Evolutionary conservation across 2,888 invertebrate genomes (phyloP), one percentile per base, ranked within the genome.

Genomic region (Sarcophaga variegata): DNA sequence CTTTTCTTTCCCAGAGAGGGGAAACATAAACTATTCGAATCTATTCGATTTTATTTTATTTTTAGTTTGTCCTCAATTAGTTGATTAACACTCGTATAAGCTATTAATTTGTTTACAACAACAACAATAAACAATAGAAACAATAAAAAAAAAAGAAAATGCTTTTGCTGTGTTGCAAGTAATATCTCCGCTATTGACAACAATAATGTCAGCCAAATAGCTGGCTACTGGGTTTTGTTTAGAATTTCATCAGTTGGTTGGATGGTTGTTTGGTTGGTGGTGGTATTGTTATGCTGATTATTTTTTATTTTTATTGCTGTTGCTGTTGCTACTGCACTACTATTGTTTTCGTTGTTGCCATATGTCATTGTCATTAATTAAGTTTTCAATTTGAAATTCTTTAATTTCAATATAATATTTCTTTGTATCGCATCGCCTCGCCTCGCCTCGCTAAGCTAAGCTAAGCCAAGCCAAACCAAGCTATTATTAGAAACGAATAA

Each of bases 291-390:
- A 54, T 54, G 54, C 54, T 54, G 54, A 54, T 54, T 54, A 45
- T 62, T 69, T 64, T 64, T 54, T 54, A 45, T 62, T 69, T 64
- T 64, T 66, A n/a, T 72, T 62, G 70, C 78, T 62, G 5, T 54
- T 54, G 14, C 17, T 83, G 67, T 79, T 37, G 8, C 37, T 37
- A 37, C 8, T 37, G 37, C 2, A 10, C 8, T 10, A 37, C 10
- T 37, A 37, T 37, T 37, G 37, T 37, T 69, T 62, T 47, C 59
- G 71, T 67, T 22, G 76, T 64, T 75, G 69, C 63, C 75, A 82
- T 76, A 82, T 87, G 87, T 87, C 87, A 87, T 63, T 87, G 84
- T 84, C 81, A 84, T 84, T 87, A 87, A 87, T 87, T 87, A 87
- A 87, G 87, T 87, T 87, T 87, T 87, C 76, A 87, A 72, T 87